phyloP scores from a whole-genome alignment of 2,113 vertebrate genomes.

The Lophotis ruficrista region DNA sequence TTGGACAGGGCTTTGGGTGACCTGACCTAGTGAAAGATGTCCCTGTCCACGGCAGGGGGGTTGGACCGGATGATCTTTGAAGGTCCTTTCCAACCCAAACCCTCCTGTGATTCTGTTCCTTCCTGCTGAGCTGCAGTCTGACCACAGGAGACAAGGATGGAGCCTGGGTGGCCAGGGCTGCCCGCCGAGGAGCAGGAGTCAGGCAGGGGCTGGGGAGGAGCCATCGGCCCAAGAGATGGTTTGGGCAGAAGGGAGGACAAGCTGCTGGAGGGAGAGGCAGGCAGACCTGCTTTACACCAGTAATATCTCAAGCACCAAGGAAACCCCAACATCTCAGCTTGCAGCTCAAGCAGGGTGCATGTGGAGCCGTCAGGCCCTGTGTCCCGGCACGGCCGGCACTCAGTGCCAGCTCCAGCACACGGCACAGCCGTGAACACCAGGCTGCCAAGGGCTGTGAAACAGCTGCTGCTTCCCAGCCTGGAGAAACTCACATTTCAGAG shows the following conservation, averaged over 20 bases:
- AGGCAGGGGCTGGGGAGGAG: not conserved
- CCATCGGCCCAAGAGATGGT: rapidly evolving
- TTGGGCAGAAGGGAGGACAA: not conserved
- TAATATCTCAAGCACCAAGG: not conserved
- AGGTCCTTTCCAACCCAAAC: not conserved
- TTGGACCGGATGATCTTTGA: not conserved
- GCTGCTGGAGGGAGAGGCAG: not conserved
- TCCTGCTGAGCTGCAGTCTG: not conserved
- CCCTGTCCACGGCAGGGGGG: rapidly evolving
- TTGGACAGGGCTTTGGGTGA: not conserved
- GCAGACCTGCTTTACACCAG: not conserved
- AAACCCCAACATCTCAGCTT: not conserved
- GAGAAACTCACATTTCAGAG: slow-evolving; percentile 39
- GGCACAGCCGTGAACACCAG: not conserved
- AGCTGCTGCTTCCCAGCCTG: slow-evolving; percentile 56
- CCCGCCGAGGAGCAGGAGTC: rapidly evolving
- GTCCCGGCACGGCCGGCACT: rapidly evolving
- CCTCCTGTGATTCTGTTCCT: not conserved
- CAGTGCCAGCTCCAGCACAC: not conserved
- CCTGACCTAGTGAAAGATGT: not conserved
- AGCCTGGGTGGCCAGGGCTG: rapidly evolving
- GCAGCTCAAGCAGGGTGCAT: not conserved
- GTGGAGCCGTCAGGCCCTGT: not conserved
- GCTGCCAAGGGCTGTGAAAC: not conserved
- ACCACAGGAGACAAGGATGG: not conserved